Percentiles rank a stretch among this genome's conserved stretches.
phyloP scores from a whole-genome alignment of 2,113 vertebrate genomes.

The Lynx canadensis region DNA sequence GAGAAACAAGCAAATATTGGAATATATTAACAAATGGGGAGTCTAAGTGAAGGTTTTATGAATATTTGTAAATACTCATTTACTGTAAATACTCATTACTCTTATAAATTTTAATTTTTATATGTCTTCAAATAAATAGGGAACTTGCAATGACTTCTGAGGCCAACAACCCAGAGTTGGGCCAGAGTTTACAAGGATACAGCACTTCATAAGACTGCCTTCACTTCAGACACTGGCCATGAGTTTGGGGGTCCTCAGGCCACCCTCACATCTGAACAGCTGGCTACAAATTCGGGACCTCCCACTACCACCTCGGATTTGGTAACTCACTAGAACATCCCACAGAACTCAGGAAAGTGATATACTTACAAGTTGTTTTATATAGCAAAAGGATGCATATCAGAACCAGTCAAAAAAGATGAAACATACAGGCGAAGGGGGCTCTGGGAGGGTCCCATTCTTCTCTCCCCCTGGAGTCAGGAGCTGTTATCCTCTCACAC shows the following conservation, averaged over 20 bases:
- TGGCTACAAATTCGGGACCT: neutral
- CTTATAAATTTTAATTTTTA: neutral
- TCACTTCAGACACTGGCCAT: neutral
- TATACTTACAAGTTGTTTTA: neutral
- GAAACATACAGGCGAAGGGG: neutral
- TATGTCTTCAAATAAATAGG: neutral
- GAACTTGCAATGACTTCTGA: slow-evolving; percentile 17
- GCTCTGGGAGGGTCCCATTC: neutral
- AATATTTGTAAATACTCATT: neutral
- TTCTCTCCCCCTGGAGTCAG: neutral
- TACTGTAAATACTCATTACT: neutral
- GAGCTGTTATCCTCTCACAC: neutral
- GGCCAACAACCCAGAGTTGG: neutral
- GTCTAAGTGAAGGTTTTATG: neutral
- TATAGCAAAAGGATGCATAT: neutral
- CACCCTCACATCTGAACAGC: neutral
- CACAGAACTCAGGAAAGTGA: neutral
- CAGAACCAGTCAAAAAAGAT: neutral
- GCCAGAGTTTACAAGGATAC: neutral
- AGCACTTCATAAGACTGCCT: neutral
- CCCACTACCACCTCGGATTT: neutral
- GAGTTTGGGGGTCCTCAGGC: neutral
- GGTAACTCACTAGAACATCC: slow-evolving; percentile 16
- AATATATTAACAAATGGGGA: neutral
- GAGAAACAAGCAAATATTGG: slow-evolving; percentile 5